Evolutionary conservation across 2,888 invertebrate genomes (phyloP).

Genomic region (Hemithea aestivaria): DNA sequence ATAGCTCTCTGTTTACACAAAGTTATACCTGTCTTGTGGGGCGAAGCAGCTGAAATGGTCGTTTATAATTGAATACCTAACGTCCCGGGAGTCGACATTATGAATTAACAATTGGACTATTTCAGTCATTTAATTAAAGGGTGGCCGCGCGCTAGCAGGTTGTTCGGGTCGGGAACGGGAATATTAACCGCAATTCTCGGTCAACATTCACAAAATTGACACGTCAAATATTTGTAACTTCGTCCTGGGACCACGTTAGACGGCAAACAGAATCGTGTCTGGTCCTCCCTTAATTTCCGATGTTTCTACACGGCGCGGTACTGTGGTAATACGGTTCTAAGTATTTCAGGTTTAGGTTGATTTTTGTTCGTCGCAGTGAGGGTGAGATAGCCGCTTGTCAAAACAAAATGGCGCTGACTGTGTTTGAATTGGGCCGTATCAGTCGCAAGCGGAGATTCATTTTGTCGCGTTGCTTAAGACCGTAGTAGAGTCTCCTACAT

Average conservation of each 20-base stretch:
- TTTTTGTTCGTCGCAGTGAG: constrained; percentile 35
- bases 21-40: constrained; percentile 21
- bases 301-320: constrained; percentile 56
- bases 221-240: constrained; percentile 80
- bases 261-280: constrained; percentile 78
- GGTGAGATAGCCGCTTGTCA: constrained; percentile 71
- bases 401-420: constrained; percentile 78
- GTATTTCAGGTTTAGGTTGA: constrained; percentile 40
- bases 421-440: constrained; percentile 79
- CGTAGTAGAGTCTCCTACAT: constrained; percentile 71
- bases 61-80: constrained; percentile 48
- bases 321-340: constrained; percentile 46
- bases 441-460: constrained; percentile 78
- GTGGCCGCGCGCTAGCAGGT: constrained; percentile 59
- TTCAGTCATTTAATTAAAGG: constrained; percentile 75
- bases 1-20: constrained; percentile 23
- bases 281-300: constrained; percentile 78
- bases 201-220: constrained; percentile 80
- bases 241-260: constrained; percentile 78
- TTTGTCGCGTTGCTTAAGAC: constrained; percentile 78
- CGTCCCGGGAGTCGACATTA: constrained; percentile 43
- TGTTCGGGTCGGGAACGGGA: constrained; percentile 70
- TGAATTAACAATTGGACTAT: constrained; percentile 72
- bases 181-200: constrained; percentile 79
- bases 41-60: constrained; percentile 22